phyloP scores from a whole-genome alignment of 37 sponge, comb jelly and placozoan species.

The Geodia barretti region DNA sequence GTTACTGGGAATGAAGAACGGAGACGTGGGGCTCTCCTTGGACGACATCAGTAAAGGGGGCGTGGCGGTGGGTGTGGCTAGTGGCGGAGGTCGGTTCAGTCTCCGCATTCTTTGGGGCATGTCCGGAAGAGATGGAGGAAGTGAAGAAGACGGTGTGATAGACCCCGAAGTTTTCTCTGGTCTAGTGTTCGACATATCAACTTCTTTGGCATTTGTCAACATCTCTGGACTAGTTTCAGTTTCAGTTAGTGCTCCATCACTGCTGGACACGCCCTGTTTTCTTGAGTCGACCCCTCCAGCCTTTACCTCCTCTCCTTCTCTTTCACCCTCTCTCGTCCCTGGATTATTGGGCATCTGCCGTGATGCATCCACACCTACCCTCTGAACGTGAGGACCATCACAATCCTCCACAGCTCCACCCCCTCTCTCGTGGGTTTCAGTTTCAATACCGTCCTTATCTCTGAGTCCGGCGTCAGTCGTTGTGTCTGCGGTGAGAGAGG shows the following conservation, averaged over 20 bases:
- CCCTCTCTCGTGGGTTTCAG: not conserved
- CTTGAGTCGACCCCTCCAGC: not conserved
- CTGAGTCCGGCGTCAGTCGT: not conserved
- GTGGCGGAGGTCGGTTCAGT: not conserved
- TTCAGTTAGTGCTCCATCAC: not conserved
- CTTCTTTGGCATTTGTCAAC: not conserved
- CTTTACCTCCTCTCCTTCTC: not conserved
- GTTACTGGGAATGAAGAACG: constrained; percentile 41
- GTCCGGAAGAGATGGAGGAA: not conserved
- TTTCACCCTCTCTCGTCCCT: not conserved
- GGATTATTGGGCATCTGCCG: not conserved
- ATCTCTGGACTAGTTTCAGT: not conserved
- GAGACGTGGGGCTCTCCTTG: constrained; percentile 10
- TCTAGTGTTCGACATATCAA: not conserved
- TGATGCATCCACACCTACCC: not conserved
- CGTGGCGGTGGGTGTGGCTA: not conserved
- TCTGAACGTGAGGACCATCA: not conserved
- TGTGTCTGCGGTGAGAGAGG: not conserved
- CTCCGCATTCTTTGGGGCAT: not conserved
- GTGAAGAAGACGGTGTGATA: not conserved
- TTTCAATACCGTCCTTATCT: not conserved
- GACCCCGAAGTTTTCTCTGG: not conserved
- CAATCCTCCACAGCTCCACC: not conserved
- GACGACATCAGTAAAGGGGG: constrained; percentile 2
- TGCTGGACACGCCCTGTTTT: not conserved